Conservation (phyloP, 2,797 vertebrate species). For the Spheniscus humboldti region DNA sequence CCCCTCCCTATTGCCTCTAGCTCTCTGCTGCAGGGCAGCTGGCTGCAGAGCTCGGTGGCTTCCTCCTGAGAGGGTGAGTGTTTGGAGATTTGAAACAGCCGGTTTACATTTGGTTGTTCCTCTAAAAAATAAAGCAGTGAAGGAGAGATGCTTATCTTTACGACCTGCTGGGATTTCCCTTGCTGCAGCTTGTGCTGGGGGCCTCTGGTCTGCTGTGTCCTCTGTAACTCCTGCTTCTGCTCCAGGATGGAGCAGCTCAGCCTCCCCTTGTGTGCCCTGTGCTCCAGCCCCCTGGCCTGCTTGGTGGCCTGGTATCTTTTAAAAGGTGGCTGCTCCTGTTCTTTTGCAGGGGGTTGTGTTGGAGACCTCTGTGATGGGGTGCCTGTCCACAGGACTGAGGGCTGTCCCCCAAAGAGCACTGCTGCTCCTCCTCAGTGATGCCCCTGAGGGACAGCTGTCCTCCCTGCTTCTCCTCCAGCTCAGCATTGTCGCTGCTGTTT, state of each 20-base stretch:
- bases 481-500: background rate
- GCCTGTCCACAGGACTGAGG: background rate
- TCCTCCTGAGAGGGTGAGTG: background rate
- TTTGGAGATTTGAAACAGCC: background rate
- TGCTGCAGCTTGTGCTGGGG: background rate
- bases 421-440: background rate
- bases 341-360: background rate
- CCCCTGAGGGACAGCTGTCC: background rate
- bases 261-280: background rate
- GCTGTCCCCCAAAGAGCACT: background rate
- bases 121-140: background rate
- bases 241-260: background rate
- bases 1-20: accelerated
- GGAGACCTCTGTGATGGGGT: background rate
- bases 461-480: background rate
- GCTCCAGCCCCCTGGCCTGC: too few relatives aligned
- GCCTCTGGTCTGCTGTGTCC: background rate
- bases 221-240: background rate
- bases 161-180: background rate
- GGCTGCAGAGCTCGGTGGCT: accelerated
- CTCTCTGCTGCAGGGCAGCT: background rate
- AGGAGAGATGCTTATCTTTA: background rate
- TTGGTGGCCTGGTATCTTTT: background rate
- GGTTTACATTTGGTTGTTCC: background rate
- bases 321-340: background rate